Evolutionary conservation across 1,140 invertebrate species (phyloP).

Genomic region (Penaeus vannamei): DNA sequence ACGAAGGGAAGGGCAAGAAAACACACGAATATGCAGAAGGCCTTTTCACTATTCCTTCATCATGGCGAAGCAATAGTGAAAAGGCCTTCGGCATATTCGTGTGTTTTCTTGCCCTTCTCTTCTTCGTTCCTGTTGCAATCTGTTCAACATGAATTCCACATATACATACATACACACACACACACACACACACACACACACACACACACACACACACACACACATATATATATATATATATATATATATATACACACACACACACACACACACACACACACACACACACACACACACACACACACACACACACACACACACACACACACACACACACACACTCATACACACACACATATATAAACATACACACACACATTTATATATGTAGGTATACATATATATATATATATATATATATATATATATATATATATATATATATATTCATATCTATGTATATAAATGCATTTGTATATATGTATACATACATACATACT

Average conservation of each 20-base stretch:
- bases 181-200: too few species aligned
- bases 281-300: constrained; percentile 12
- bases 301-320: neutral
- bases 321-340: neutral
- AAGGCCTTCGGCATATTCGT: too few species aligned
- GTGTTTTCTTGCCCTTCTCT: too few species aligned
- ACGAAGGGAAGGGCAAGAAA: too few species aligned
- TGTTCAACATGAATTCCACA: too few species aligned
- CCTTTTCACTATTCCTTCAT: too few species aligned
- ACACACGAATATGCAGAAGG: too few species aligned
- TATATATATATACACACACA: neutral
- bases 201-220: neutral
- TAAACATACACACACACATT: neutral
- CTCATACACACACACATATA: neutral
- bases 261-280: constrained; percentile 7
- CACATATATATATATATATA: neutral
- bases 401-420: constrained; percentile 25
- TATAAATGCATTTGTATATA: neutral
- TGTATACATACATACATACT: neutral
- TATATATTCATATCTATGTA: neutral
- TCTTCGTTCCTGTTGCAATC: too few species aligned
- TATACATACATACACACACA: too few species aligned
- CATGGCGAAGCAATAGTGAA: too few species aligned
- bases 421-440: constrained; percentile 24
- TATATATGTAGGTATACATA: neutral